Percentiles rank a stretch among this genome's conserved stretches.
These are phyloP conservation scores for Virgularia gustaviana DNA, from an alignment of 92 coral and sea anemone genomes.

Conservation along the genomic window DNA sequence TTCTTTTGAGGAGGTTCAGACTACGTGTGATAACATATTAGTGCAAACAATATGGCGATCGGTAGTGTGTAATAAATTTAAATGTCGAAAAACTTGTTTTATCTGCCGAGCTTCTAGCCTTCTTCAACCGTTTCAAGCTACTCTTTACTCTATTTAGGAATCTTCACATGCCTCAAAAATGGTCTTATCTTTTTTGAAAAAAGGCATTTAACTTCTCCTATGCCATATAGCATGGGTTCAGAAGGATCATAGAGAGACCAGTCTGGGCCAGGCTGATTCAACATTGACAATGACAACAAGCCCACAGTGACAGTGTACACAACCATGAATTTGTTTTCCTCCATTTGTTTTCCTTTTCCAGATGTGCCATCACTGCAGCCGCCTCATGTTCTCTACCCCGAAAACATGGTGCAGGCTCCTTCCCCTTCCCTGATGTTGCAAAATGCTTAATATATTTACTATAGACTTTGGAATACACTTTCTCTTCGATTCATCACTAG, in stretches of 20 bases:
- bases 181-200: neutral
- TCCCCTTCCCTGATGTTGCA: neutral
- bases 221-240: neutral
- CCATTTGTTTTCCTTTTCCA: neutral
- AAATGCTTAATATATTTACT: neutral
- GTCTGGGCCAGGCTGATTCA: conserved; percentile 1
- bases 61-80: too few relatives aligned
- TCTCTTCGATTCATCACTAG: neutral
- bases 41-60: too few relatives aligned
- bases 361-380: neutral
- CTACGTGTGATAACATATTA: too few relatives aligned
- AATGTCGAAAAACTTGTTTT: too few relatives aligned
- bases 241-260: neutral
- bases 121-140: too few relatives aligned
- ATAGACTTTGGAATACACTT: neutral
- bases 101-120: too few relatives aligned
- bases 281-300: neutral
- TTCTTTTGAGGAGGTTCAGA: too few relatives aligned
- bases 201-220: too few relatives aligned
- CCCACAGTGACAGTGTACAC: conserved; percentile 14
- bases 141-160: neutral
- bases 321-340: neutral
- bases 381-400: neutral
- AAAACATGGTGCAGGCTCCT: neutral
- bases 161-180: neutral